Evolutionary conservation across 2,113 vertebrate species (phyloP).

Genomic region (Cepphus grylle): DNA sequence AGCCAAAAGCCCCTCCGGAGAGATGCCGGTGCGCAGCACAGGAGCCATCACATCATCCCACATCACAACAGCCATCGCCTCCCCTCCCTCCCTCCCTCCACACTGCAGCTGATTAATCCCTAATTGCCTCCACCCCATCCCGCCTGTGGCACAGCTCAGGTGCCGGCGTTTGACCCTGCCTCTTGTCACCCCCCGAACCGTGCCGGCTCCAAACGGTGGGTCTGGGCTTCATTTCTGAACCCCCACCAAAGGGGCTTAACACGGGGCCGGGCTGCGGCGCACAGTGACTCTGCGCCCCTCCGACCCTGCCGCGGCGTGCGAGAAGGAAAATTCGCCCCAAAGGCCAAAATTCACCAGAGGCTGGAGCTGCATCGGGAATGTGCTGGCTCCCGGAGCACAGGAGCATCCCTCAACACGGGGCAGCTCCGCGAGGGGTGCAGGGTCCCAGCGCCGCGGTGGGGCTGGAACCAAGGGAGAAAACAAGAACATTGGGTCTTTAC

Average conservation of each 20-base stretch:
- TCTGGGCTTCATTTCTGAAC: not conserved
- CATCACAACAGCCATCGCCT: not conserved
- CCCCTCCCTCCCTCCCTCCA: not conserved
- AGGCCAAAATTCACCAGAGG: not conserved
- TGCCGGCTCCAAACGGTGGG: not conserved
- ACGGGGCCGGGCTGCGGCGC: not conserved
- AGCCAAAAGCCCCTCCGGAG: fast-evolving
- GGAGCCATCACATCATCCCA: not conserved
- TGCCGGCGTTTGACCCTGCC: not conserved
- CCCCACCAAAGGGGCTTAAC: no score
- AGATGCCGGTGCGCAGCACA: not conserved
- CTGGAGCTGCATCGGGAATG: not conserved
- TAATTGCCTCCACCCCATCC: constrained; percentile 10
- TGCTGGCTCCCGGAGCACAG: not conserved
- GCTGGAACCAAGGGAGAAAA: not conserved
- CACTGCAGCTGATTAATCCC: constrained; percentile 24
- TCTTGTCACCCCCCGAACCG: not conserved
- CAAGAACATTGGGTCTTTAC: not conserved
- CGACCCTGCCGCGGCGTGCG: fast-evolving
- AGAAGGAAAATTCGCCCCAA: not conserved
- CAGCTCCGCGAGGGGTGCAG: not conserved
- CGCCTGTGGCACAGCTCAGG: not conserved
- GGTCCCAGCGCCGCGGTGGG: fast-evolving
- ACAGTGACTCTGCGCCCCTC: fast-evolving
- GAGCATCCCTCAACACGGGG: fast-evolving